These are phyloP conservation scores for Timema podura DNA, from an alignment of 2,888 invertebrate genomes.

Conservation along the genomic window DNA sequence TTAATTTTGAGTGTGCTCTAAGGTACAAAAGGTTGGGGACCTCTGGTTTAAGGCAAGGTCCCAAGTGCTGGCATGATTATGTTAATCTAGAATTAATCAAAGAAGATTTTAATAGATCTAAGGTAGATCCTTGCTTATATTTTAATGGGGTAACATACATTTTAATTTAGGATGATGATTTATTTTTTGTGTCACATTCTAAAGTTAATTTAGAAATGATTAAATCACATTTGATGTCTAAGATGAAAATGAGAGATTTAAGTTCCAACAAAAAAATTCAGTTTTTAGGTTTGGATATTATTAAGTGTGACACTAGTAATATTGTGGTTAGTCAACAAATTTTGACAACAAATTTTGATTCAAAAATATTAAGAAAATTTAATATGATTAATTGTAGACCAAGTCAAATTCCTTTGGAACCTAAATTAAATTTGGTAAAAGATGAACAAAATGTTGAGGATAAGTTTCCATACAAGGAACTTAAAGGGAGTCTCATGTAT, in stretches of 20 bases:
- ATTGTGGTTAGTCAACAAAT: not conserved
- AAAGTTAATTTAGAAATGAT: not conserved
- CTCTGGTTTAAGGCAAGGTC: not conserved
- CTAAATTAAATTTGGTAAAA: not conserved
- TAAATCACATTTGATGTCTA: not conserved
- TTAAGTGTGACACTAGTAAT: not conserved
- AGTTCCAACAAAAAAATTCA: not conserved
- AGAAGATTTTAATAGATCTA: not conserved
- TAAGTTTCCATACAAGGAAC: not conserved
- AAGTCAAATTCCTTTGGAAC: not conserved
- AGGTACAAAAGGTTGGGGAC: too few relatives aligned
- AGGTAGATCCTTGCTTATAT: not conserved
- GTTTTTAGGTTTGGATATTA: not conserved
- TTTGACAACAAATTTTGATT: slow-evolving; percentile 6
- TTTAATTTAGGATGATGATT: not conserved
- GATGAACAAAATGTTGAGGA: not conserved
- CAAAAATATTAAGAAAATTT: not conserved
- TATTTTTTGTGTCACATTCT: not conserved
- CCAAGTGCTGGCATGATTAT: slow-evolving; percentile 1
- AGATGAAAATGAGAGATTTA: not conserved
- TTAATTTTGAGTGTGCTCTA: too few relatives aligned
- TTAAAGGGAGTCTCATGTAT: not conserved
- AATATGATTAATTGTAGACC: not conserved
- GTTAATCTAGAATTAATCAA: not conserved
- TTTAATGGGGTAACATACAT: not conserved